phyloP scores from a whole-genome alignment of 2,797 vertebrate genomes.

The Diplodus puntazzo region DNA sequence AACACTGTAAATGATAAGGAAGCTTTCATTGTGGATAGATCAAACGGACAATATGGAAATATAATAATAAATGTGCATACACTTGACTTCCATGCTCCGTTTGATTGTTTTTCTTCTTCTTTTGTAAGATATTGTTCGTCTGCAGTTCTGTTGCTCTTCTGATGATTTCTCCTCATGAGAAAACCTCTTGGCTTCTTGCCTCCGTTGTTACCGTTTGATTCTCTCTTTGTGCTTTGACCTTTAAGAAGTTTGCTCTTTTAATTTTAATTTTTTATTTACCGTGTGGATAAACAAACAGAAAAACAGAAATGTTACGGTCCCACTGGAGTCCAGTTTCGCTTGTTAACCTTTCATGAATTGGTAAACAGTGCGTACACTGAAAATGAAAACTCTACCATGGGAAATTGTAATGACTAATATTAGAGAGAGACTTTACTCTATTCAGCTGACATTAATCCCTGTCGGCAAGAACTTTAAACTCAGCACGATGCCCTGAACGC shows the following conservation, averaged over 20 bases:
- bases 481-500: background rate
- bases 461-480: slow-evolving; percentile 22
- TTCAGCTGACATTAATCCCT: slow-evolving; percentile 28
- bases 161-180: background rate
- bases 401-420: slow-evolving; percentile 23
- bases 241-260: background rate
- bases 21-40: too few species aligned
- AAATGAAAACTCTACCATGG: background rate
- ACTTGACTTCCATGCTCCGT: too few species aligned
- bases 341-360: background rate
- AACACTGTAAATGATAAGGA: too few species aligned
- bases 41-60: too few species aligned
- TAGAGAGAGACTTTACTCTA: background rate
- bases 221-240: background rate
- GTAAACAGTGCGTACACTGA: background rate
- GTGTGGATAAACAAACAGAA: background rate
- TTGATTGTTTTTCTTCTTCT: too few species aligned
- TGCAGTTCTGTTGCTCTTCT: background rate
- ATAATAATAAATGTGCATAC: too few species aligned
- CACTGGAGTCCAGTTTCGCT: background rate
- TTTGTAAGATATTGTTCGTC: background rate
- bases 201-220: background rate
- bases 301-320: background rate
- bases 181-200: too few species aligned
- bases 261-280: background rate